phyloP scores from a whole-genome alignment of 2,113 vertebrate genomes.

The Loxodonta africana region DNA sequence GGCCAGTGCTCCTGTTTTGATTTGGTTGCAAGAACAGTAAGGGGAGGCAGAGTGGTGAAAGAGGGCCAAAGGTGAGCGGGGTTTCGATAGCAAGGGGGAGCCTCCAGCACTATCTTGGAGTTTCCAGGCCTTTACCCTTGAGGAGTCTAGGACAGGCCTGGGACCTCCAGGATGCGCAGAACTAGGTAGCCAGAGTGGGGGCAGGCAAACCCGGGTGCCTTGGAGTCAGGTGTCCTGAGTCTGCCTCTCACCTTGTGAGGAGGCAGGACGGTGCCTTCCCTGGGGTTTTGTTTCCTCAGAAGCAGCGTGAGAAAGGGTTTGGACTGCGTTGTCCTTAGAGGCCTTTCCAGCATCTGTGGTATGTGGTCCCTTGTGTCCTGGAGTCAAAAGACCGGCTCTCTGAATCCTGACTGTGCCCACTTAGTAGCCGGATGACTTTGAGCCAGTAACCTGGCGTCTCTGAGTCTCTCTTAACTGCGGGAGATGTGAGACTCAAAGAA shows the following conservation, averaged over 20 bases:
- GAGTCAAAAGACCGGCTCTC: neutral
- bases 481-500: neutral
- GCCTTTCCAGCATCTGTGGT: neutral
- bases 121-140: neutral
- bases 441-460: neutral
- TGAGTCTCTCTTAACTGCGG: neutral
- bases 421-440: neutral
- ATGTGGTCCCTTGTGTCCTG: neutral
- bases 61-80: neutral
- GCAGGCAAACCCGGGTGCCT: neutral
- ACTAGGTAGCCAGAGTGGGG: neutral
- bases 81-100: neutral
- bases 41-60: neutral
- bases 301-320: accelerated
- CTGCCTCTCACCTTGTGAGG: neutral
- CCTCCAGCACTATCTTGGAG: neutral
- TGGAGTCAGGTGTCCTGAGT: neutral
- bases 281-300: neutral
- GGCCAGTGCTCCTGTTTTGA: neutral
- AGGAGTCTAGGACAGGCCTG: neutral
- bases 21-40: neutral
- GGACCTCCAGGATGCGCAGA: neutral
- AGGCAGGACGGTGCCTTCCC: neutral
- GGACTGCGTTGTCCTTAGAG: neutral
- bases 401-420: neutral